Conservation (phyloP, 2,888 invertebrate genomes). For the Aphrophora alni region DNA sequence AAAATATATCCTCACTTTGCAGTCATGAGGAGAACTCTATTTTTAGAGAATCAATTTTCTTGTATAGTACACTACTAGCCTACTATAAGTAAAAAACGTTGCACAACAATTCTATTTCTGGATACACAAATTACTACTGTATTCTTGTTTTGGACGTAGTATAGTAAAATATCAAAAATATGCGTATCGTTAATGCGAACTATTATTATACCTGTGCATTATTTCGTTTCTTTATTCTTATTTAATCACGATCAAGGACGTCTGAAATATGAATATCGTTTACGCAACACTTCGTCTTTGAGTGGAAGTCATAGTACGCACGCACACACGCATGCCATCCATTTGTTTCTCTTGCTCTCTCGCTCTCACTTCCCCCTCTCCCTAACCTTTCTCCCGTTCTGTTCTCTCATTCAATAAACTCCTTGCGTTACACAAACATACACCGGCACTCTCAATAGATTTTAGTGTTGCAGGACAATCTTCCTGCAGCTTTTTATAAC, state of each 20-base stretch:
- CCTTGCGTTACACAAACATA: background rate
- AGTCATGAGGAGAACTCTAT: background rate
- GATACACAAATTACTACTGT: background rate
- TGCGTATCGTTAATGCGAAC: too few species aligned
- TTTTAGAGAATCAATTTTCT: background rate
- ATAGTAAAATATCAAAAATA: too few species aligned
- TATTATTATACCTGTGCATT: too few species aligned
- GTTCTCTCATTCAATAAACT: background rate
- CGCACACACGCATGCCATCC: background rate
- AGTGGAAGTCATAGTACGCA: background rate
- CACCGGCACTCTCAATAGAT: background rate
- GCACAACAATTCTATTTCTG: background rate
- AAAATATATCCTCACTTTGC: background rate
- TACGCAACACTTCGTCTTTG: background rate
- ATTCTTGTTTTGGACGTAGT: background rate
- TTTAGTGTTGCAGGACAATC: too few species aligned
- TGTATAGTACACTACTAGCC: background rate
- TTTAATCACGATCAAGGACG: background rate
- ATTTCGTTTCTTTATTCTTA: background rate
- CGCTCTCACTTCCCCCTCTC: background rate
- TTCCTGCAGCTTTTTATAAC: too few species aligned
- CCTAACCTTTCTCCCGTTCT: background rate
- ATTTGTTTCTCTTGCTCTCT: background rate
- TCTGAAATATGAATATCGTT: background rate
- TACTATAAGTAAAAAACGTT: background rate